These are phyloP conservation scores for Sphaeridia pumilis DNA, from an alignment of 2,888 invertebrate genomes.

Conservation along the genomic window DNA sequence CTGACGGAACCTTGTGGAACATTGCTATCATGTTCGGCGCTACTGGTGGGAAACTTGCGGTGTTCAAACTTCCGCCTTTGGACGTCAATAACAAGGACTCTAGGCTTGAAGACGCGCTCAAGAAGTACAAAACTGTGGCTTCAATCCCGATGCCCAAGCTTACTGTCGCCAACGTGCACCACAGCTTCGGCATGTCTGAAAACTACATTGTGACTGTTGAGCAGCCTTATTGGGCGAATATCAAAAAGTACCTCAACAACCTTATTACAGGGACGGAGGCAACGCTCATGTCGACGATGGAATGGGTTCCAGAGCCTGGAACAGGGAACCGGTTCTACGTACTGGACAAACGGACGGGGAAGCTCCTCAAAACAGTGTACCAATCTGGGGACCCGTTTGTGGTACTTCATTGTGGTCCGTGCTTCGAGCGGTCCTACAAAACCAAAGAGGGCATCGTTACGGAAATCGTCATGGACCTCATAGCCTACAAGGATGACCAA, in stretches of 20 bases:
- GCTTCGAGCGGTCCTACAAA: neutral
- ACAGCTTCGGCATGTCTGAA: slow-evolving; percentile 46
- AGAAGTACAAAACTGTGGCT: slow-evolving; percentile 7
- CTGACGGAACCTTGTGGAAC: slow-evolving; percentile 5
- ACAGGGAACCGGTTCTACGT: slow-evolving; percentile 38
- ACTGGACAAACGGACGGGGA: slow-evolving; percentile 40
- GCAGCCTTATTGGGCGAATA: slow-evolving; percentile 42
- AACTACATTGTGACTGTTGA: slow-evolving; percentile 46
- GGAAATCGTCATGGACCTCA: slow-evolving; percentile 38
- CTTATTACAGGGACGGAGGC: neutral
- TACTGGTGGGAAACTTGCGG: slow-evolving; percentile 7
- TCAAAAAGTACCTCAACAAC: slow-evolving; percentile 35
- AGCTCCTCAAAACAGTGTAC: slow-evolving; percentile 31
- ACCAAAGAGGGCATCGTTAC: slow-evolving; percentile 13
- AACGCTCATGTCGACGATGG: slow-evolving; percentile 3
- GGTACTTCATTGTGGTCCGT: slow-evolving; percentile 42
- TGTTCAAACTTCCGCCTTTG: slow-evolving; percentile 6
- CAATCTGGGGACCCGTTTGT: slow-evolving; percentile 39
- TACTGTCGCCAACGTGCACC: slow-evolving; percentile 30
- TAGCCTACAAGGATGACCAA: slow-evolving; percentile 23
- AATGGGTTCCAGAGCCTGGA: slow-evolving; percentile 26
- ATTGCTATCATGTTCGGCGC: neutral
- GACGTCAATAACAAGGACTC: neutral
- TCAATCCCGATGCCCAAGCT: neutral
- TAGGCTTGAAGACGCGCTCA: neutral